Evolutionary conservation across 1,140 invertebrate genomes (phyloP).

Genomic region (Hylaeus anthracinus): DNA sequence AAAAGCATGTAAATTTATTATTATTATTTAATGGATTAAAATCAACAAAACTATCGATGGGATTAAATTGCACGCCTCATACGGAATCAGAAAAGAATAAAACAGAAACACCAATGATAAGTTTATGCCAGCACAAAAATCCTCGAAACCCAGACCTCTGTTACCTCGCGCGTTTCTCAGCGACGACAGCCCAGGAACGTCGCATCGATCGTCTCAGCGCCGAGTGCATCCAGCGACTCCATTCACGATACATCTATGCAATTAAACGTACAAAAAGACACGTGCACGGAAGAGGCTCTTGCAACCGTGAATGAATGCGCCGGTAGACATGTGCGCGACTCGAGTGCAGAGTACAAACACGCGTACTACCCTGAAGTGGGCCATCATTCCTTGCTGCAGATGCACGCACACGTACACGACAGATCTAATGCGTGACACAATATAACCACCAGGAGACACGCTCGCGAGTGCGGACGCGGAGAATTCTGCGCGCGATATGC

Average conservation of each 20-base stretch:
- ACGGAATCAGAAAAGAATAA: no score
- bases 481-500: conserved; percentile 16
- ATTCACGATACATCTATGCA: conserved; percentile 55
- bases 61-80: no score
- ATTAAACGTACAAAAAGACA: conserved; percentile 48
- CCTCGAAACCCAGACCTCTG: no score
- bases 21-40: no score
- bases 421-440: conserved; percentile 14
- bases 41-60: no score
- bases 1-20: no score
- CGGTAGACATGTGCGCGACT: not conserved
- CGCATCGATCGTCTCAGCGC: conserved; percentile 15
- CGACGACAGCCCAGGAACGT: not conserved
- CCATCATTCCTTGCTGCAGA: conserved; percentile 36
- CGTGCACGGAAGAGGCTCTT: conserved; percentile 40
- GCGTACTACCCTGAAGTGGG: conserved; percentile 43
- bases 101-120: no score
- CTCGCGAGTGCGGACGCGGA: not conserved
- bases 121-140: no score
- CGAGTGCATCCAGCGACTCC: conserved; percentile 23
- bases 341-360: conserved; percentile 35
- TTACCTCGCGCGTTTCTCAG: not conserved
- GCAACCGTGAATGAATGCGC: conserved; percentile 38
- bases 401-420: conserved; percentile 2
- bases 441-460: conserved; percentile 5